These are phyloP conservation scores for Napeogenes inachia DNA, from an alignment of 2,888 invertebrate species.

Conservation along the genomic window DNA sequence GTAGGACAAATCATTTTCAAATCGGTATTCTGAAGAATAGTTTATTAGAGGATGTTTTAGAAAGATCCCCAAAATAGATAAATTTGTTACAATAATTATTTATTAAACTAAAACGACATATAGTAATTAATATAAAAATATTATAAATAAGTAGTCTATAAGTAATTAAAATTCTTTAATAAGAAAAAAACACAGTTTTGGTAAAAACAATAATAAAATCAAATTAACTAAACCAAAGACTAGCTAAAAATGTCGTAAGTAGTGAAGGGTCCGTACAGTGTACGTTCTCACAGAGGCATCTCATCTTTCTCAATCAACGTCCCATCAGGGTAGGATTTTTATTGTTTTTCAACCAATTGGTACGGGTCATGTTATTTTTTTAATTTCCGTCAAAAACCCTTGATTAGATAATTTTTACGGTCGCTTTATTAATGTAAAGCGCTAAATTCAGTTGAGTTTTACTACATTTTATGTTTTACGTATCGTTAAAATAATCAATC, in stretches of 20 bases:
- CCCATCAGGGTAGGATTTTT: slow-evolving; percentile 67
- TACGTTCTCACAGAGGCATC: slow-evolving; percentile 63
- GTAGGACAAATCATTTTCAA: too few relatives aligned
- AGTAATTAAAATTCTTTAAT: too few relatives aligned
- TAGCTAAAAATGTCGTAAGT: slow-evolving; percentile 36
- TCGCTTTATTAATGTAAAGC: slow-evolving; percentile 63
- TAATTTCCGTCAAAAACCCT: slow-evolving; percentile 44
- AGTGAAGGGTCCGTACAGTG: slow-evolving; percentile 56
- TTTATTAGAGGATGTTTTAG: too few relatives aligned
- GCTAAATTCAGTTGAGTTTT: slow-evolving; percentile 56
- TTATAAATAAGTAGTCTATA: too few relatives aligned
- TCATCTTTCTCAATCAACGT: slow-evolving; percentile 75
- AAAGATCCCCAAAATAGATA: too few relatives aligned
- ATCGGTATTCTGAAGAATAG: too few relatives aligned
- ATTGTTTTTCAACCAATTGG: slow-evolving; percentile 69
- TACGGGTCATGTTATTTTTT: slow-evolving; percentile 47
- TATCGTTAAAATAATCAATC: slow-evolving; percentile 36
- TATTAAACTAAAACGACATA: too few relatives aligned
- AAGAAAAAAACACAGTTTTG: slow-evolving; percentile 20
- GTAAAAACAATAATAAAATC: slow-evolving; percentile 23
- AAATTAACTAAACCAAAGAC: slow-evolving; percentile 27
- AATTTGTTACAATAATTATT: too few relatives aligned
- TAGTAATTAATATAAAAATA: too few relatives aligned
- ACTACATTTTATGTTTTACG: slow-evolving; percentile 33
- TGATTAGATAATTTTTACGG: slow-evolving; percentile 66